These are phyloP conservation scores for Eupeodes luniger DNA, from an alignment of 2,888 invertebrate species.

Conservation along the genomic window DNA sequence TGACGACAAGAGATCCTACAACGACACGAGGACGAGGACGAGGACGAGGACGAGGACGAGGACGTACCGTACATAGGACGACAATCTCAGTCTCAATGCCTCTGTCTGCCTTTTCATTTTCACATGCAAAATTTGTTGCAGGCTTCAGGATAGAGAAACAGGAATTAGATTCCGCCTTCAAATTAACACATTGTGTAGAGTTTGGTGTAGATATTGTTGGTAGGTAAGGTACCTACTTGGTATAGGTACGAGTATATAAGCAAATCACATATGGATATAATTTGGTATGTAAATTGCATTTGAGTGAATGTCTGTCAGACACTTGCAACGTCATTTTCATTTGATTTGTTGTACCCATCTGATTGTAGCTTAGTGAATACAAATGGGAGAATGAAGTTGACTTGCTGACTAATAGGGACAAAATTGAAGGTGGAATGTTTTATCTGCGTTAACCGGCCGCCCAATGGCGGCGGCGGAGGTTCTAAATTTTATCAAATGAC, in stretches of 20 bases:
- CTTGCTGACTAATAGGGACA: conserved; percentile 58
- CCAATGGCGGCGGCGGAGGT: conserved; percentile 62
- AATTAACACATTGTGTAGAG: conserved; percentile 69
- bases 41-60: background rate
- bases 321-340: conserved; percentile 73
- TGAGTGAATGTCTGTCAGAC: conserved; percentile 66
- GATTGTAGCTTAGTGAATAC: conserved; percentile 65
- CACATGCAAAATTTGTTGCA: conserved; percentile 35
- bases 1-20: conserved; percentile 8
- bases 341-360: conserved; percentile 72
- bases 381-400: conserved; percentile 60
- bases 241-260: background rate
- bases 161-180: conserved; percentile 69
- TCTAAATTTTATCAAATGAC: conserved; percentile 71
- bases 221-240: background rate
- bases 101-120: background rate
- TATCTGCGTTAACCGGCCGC: conserved; percentile 28
- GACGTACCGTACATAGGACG: conserved; percentile 1
- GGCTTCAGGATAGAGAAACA: conserved; percentile 37
- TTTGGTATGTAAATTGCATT: conserved; percentile 73
- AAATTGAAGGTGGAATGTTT: conserved; percentile 58
- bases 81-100: background rate
- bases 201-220: background rate
- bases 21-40: background rate
- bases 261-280: conserved; percentile 33